Base-by-base conservation (phyloP, 2,113 vertebrate species). In the Turnix velox region DNA sequence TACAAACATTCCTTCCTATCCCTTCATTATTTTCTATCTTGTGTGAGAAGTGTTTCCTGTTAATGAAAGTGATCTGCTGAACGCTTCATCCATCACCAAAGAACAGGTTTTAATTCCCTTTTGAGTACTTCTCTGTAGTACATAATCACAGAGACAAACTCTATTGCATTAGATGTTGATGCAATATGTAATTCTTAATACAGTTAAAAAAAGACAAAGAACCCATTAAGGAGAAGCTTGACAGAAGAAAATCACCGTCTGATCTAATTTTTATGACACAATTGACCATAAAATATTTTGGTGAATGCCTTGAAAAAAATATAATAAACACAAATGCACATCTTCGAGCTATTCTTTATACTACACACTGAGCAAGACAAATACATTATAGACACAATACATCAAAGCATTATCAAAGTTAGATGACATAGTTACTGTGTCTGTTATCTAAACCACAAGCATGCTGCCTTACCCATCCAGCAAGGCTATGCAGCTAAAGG, bases 141-240 rank as follows among this genome's bases (percentile, higher is more conserved):
- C 18, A 37, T 27, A 74, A 45, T 63, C 49, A 19, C 12, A 24
- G 57, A 55, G 48, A 82, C 13, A 39, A 81, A 62, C 39, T 62
- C 67, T 79, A 79, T 86, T 90, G 63, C 87, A 85, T 95, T 94
- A 95, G 54, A 48, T 37, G 7, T 52, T 85, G 81, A 94, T 94
- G 84, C 90, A 92, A 54, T 54, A 79, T 6, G 45, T 79, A 79
- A 90, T 90, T 69, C 49, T 16, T 96, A 96, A 96, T 74, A 88
- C 23, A 77, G 46, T 95, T 90, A 86, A 84, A 28, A 87, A 66
- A 93, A 57, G 58, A 89, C 40, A 95, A 88, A 81, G 69, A 88
- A 83, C 46, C 85, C 90, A 95, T 96, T 96, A 96, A 92, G 82
- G 73, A 93, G 83, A 94, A 93, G 67, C 92, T 90, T 76, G 91